These are phyloP conservation scores for Sinodicranocentrus sp. DNA, from an alignment of 2,888 invertebrate genomes.

Conservation along the genomic window DNA sequence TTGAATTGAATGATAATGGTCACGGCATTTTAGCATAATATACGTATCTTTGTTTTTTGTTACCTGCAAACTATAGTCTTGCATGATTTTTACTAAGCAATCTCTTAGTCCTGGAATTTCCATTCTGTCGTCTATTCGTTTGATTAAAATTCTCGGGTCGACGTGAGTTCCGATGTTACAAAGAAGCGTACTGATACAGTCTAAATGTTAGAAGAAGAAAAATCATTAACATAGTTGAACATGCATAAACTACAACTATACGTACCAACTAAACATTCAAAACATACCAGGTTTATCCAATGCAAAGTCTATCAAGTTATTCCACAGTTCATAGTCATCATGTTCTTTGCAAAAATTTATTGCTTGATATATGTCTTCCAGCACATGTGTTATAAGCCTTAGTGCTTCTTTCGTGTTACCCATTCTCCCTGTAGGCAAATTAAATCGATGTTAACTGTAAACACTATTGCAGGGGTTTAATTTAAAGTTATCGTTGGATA, in stretches of 20 bases:
- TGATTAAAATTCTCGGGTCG: slow-evolving; percentile 91
- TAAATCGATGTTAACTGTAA: too few relatives aligned
- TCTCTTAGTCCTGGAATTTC: slow-evolving; percentile 93
- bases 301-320: slow-evolving; percentile 91
- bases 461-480: too few relatives aligned
- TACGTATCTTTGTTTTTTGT: too few relatives aligned
- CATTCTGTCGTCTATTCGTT: slow-evolving; percentile 90
- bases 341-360: slow-evolving; percentile 98
- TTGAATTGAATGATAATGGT: too few relatives aligned
- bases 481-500: too few relatives aligned
- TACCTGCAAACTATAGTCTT: slow-evolving; percentile 95
- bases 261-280: too few relatives aligned
- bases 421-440: slow-evolving; percentile 83
- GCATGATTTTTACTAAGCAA: slow-evolving; percentile 95
- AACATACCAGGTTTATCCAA: slow-evolving; percentile 87
- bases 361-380: slow-evolving; percentile 94
- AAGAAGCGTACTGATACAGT: slow-evolving; percentile 85
- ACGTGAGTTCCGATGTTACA: slow-evolving; percentile 90
- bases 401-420: slow-evolving; percentile 95
- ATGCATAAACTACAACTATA: too few relatives aligned
- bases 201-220: slow-evolving; percentile 80
- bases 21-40: too few relatives aligned
- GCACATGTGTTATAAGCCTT: slow-evolving; percentile 89
- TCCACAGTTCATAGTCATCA: slow-evolving; percentile 95
- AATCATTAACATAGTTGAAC: too few relatives aligned